These are phyloP conservation scores for Orthonevra nobilis DNA, from an alignment of 2,888 invertebrate species.

Conservation along the genomic window DNA sequence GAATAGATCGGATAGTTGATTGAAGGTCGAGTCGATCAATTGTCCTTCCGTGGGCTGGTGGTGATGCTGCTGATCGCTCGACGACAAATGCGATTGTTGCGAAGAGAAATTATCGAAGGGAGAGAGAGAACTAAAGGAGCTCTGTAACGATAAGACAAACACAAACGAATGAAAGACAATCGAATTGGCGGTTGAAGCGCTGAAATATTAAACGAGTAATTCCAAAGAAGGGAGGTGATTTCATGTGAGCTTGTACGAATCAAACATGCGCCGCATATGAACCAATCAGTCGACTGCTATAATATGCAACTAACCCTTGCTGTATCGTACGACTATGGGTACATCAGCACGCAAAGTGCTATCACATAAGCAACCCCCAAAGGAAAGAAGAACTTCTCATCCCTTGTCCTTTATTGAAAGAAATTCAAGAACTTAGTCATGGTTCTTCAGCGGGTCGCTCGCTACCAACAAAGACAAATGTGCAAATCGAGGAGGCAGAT, in stretches of 20 bases:
- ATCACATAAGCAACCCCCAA: constrained; percentile 14
- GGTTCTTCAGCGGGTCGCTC: constrained; percentile 29
- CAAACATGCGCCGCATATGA: constrained; percentile 63
- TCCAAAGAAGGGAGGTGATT: constrained; percentile 46
- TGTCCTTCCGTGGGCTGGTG: constrained; percentile 70
- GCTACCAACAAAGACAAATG: constrained; percentile 38
- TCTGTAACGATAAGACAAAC: constrained; percentile 76
- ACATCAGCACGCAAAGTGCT: constrained; percentile 11
- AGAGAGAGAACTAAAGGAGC: constrained; percentile 80
- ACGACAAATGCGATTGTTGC: constrained; percentile 75
- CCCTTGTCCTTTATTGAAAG: constrained; percentile 16
- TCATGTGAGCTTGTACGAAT: constrained; percentile 8
- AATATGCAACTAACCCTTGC: constrained; percentile 11
- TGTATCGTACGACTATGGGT: not conserved
- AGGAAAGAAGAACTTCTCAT: constrained; percentile 24
- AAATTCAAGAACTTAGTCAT: constrained; percentile 52
- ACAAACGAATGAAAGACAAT: constrained; percentile 58
- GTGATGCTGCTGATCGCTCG: constrained; percentile 65
- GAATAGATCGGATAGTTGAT: constrained; percentile 78
- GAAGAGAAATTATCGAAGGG: constrained; percentile 79
- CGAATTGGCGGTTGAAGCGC: constrained; percentile 38
- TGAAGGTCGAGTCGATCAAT: constrained; percentile 76
- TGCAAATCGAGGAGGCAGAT: constrained; percentile 45
- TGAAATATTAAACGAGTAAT: constrained; percentile 47
- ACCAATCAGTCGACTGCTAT: constrained; percentile 41